Conservation (phyloP, 2,888 invertebrate genomes). For the Leptinotarsa tumamoca region DNA sequence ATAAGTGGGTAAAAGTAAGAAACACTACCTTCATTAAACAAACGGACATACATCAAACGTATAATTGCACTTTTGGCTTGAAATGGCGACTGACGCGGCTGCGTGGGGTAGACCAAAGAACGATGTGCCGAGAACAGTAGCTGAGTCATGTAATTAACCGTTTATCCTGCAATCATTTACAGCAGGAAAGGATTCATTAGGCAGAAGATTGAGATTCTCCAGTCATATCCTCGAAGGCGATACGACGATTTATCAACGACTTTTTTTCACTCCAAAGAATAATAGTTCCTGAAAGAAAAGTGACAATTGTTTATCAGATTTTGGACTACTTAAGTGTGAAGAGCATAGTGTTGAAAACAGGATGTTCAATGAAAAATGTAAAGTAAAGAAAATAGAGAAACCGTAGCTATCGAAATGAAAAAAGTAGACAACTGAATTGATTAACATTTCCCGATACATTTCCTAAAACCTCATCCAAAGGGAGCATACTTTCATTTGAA, state of each 20-base stretch:
- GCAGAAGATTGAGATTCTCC: slow-evolving; percentile 2
- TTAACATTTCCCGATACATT: too few species aligned
- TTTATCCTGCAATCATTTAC: slow-evolving; percentile 56
- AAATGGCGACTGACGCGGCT: slow-evolving; percentile 41
- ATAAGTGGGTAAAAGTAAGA: background rate
- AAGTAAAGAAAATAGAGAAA: too few species aligned
- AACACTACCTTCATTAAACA: background rate
- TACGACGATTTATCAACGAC: background rate
- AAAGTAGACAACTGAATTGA: too few species aligned
- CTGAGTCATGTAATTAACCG: slow-evolving; percentile 59
- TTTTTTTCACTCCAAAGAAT: background rate
- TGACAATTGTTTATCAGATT: background rate
- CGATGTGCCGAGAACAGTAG: slow-evolving; percentile 52
- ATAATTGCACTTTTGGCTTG: slow-evolving; percentile 41
- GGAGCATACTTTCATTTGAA: too few species aligned
- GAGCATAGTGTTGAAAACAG: too few species aligned
- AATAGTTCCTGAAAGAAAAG: background rate
- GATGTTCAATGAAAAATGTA: too few species aligned
- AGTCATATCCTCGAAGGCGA: slow-evolving; percentile 10
- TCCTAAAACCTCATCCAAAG: too few species aligned
- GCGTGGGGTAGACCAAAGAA: slow-evolving; percentile 40
- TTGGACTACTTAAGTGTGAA: too few species aligned
- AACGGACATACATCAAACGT: slow-evolving; percentile 40
- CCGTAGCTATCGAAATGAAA: too few species aligned
- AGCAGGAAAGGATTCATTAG: slow-evolving; percentile 45